phyloP scores from a whole-genome alignment of 2,888 invertebrate species.

The Andrena hattorfiana region DNA sequence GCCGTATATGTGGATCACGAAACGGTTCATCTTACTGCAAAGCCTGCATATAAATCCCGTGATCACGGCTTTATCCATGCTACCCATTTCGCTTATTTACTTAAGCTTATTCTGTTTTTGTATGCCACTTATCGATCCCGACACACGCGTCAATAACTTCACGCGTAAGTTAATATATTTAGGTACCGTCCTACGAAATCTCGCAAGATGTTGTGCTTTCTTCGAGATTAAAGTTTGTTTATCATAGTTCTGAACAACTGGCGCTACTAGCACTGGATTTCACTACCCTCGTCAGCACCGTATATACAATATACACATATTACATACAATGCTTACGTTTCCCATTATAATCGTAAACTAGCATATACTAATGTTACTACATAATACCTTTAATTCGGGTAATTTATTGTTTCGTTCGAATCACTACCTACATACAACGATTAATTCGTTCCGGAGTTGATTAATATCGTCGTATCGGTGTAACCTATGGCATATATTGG shows the following conservation, averaged over 20 bases:
- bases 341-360: neutral
- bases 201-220: constrained; percentile 55
- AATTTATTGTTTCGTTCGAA: neutral
- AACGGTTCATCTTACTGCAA: constrained; percentile 94
- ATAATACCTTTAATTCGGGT: too few species aligned
- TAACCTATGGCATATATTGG: neutral
- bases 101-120: constrained; percentile 23
- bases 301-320: neutral
- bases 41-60: constrained; percentile 94
- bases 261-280: constrained; percentile 64
- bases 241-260: constrained; percentile 68
- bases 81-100: constrained; percentile 87
- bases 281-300: constrained; percentile 47
- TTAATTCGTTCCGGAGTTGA: neutral
- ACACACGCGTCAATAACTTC: constrained; percentile 46
- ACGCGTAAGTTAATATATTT: constrained; percentile 23
- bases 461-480: neutral
- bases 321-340: neutral
- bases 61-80: constrained; percentile 92
- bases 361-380: too few species aligned
- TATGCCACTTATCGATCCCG: constrained; percentile 40
- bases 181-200: constrained; percentile 34
- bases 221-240: constrained; percentile 72
- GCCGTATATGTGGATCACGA: constrained; percentile 93
- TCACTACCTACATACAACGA: too few species aligned